phyloP scores from a whole-genome alignment of 1,140 invertebrate genomes.

The Ceratosolen fusciceps region DNA sequence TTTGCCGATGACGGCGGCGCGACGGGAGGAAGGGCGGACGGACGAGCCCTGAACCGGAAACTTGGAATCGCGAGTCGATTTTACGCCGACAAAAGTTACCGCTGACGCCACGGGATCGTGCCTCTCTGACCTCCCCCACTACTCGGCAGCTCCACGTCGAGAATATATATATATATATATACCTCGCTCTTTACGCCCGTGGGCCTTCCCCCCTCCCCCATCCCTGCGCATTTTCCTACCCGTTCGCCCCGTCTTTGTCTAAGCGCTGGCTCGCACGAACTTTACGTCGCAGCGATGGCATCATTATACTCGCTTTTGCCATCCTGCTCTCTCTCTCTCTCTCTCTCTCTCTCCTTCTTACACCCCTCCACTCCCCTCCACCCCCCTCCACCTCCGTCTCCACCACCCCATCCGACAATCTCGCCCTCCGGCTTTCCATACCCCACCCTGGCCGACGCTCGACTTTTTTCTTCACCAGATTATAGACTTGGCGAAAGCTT shows the following conservation, averaged over 20 bases:
- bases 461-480: neutral
- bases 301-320: slow-evolving; percentile 18
- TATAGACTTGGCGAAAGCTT: slow-evolving; percentile 9
- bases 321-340: neutral
- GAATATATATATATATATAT: too few relatives aligned
- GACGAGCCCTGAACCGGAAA: slow-evolving; percentile 21
- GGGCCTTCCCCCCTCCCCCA: too few relatives aligned
- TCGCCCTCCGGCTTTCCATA: too few relatives aligned
- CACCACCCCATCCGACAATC: too few relatives aligned
- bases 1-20: neutral
- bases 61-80: slow-evolving; percentile 39
- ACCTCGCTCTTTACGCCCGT: neutral
- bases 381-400: too few relatives aligned
- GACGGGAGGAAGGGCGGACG: neutral
- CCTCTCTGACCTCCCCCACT: neutral
- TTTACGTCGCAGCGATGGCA: neutral
- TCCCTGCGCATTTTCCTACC: neutral
- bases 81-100: slow-evolving; percentile 39
- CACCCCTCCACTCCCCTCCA: too few relatives aligned
- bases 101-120: slow-evolving; percentile 31
- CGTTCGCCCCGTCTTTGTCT: neutral
- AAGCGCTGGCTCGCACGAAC: slow-evolving; percentile 4
- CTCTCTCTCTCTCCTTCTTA: neutral
- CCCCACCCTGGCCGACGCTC: too few relatives aligned
- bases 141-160: neutral